Evolutionary conservation across 1,140 invertebrate genomes (phyloP).

Genomic region (Pseudomyrmex gracilis): DNA sequence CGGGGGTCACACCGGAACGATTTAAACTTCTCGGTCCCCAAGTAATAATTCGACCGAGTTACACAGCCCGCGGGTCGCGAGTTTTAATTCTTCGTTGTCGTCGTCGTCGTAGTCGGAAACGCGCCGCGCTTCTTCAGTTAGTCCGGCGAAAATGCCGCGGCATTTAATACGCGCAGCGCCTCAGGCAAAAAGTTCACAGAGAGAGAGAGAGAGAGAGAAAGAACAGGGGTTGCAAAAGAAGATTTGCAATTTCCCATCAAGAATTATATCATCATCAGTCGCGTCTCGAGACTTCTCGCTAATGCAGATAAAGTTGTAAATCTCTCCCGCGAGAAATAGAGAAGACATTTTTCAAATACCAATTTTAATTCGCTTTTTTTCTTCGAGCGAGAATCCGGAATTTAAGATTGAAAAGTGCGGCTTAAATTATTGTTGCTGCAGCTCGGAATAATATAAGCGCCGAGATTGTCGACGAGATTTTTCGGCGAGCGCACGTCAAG

Average conservation of each 20-base stretch:
- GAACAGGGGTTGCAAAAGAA: slow-evolving; percentile 3
- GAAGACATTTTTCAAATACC: neutral
- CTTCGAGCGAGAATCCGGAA: no score
- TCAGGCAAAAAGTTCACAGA: slow-evolving; percentile 5
- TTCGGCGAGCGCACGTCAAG: slow-evolving; percentile 58
- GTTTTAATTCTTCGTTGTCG: slow-evolving; percentile 44
- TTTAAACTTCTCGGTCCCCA: slow-evolving; percentile 80
- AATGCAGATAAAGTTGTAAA: neutral
- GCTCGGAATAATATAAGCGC: slow-evolving; percentile 23
- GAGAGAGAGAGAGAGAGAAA: neutral
- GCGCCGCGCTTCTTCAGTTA: neutral
- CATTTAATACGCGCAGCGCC: slow-evolving; percentile 62
- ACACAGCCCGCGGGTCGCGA: slow-evolving; percentile 71
- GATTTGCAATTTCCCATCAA: neutral
- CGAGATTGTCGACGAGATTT: slow-evolving; percentile 52
- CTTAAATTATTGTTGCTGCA: slow-evolving; percentile 14
- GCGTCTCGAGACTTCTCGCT: neutral
- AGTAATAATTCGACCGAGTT: slow-evolving; percentile 78
- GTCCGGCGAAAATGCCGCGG: slow-evolving; percentile 34
- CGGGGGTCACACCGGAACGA: slow-evolving; percentile 66
- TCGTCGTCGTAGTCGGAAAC: slow-evolving; percentile 21
- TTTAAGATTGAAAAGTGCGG: neutral
- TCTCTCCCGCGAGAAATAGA: neutral
- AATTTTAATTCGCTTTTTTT: neutral
- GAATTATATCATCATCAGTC: neutral